phyloP scores from a whole-genome alignment of 2,888 invertebrate genomes.

The Acrobasis consociella region DNA sequence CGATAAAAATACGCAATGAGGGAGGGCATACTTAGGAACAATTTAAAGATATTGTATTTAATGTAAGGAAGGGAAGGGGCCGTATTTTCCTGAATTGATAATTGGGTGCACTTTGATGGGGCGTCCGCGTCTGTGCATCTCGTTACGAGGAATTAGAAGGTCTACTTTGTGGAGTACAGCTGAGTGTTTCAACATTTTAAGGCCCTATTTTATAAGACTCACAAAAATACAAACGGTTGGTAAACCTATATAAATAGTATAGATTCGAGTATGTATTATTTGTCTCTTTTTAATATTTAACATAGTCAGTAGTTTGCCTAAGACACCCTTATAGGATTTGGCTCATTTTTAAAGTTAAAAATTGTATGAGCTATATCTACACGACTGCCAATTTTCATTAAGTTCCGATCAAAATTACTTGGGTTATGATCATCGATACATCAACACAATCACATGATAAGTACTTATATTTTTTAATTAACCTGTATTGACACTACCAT shows the following conservation, averaged over 20 bases:
- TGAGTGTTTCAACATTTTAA: not conserved
- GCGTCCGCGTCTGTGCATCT: slow-evolving; percentile 26
- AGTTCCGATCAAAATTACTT: no score
- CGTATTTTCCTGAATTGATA: slow-evolving; percentile 71
- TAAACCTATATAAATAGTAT: not conserved
- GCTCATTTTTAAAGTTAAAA: no score
- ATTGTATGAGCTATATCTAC: no score
- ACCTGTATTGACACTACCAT: no score
- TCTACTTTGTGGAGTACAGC: not conserved
- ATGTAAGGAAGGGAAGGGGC: slow-evolving; percentile 63
- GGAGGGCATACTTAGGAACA: slow-evolving; percentile 77
- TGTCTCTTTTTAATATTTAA: no score
- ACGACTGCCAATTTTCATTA: no score
- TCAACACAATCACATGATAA: no score
- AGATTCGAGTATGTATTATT: no score
- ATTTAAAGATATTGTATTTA: slow-evolving; percentile 82
- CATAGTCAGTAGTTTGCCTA: no score
- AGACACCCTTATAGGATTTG: no score
- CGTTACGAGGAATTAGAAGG: slow-evolving; percentile 3
- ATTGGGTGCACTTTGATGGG: slow-evolving; percentile 65
- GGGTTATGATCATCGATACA: no score
- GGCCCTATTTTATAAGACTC: not conserved
- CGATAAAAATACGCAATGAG: slow-evolving; percentile 76
- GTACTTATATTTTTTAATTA: no score
- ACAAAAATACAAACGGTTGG: not conserved